These are phyloP conservation scores for Sandelia bainsii DNA, from an alignment of 2,797 vertebrate species.

Conservation along the genomic window DNA sequence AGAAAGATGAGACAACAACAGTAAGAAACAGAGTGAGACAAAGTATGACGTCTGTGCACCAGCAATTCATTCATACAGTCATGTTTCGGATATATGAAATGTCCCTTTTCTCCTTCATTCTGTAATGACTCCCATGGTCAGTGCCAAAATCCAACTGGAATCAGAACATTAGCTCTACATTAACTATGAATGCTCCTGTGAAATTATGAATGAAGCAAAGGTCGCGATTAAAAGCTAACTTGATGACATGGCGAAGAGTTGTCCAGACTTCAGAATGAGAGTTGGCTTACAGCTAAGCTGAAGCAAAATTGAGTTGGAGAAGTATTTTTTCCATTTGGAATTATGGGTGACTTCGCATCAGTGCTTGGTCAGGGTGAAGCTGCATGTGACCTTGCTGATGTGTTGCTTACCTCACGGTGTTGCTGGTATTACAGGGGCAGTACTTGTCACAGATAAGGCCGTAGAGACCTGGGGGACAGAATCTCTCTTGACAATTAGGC, in stretches of 20 bases:
- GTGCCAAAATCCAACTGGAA: slow-evolving; percentile 70
- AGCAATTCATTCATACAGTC: slow-evolving; percentile 68
- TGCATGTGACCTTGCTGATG: slow-evolving; percentile 38
- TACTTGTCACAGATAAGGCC: slow-evolving; percentile 94
- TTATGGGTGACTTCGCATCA: slow-evolving; percentile 18
- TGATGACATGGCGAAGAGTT: slow-evolving; percentile 75
- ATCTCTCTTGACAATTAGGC: slow-evolving; percentile 93
- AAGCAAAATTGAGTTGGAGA: slow-evolving; percentile 56
- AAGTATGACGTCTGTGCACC: slow-evolving; percentile 57
- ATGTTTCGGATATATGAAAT: slow-evolving; percentile 71
- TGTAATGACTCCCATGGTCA: slow-evolving; percentile 77
- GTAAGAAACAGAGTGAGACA: slow-evolving; percentile 47
- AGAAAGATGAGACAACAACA: slow-evolving; percentile 58
- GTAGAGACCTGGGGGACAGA: slow-evolving; percentile 93
- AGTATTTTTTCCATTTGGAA: slow-evolving; percentile 51
- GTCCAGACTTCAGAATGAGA: slow-evolving; percentile 77
- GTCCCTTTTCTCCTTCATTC: slow-evolving; percentile 79
- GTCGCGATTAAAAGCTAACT: slow-evolving; percentile 82
- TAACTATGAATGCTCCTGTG: slow-evolving; percentile 81
- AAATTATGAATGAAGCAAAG: slow-evolving; percentile 86
- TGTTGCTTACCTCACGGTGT: slow-evolving; percentile 90
- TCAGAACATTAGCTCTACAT: slow-evolving; percentile 84
- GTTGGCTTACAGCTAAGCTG: slow-evolving; percentile 59
- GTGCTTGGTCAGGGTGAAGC: slow-evolving; percentile 32
- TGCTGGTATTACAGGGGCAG: slow-evolving; percentile 92